phyloP scores from a whole-genome alignment of 2,797 vertebrate genomes.

The Microcaecilia unicolor region DNA sequence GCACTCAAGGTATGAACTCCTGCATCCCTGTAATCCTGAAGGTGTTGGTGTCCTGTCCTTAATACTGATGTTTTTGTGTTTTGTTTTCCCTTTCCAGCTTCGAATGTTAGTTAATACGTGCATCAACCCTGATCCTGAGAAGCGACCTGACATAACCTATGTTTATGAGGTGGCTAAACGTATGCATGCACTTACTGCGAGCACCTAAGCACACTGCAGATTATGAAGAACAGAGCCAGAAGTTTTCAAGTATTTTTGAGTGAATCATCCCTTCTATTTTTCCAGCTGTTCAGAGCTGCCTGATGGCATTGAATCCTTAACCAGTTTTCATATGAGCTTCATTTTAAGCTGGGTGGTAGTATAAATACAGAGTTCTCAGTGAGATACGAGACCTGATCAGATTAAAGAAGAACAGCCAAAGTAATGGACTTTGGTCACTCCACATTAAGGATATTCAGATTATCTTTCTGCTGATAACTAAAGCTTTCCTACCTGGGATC shows the following conservation, averaged over 20 bases:
- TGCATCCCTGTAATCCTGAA: no score
- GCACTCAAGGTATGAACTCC: no score
- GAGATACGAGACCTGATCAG: background rate
- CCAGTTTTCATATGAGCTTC: conserved; percentile 25
- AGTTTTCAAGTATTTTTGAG: conserved; percentile 20
- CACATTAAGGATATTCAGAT: background rate
- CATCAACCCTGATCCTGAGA: conserved; percentile 96
- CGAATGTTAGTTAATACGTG: conserved; percentile 93
- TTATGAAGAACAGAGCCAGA: conserved; percentile 6
- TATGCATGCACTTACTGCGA: conserved; percentile 72
- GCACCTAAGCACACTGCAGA: conserved; percentile 52
- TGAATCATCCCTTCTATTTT: conserved; percentile 15
- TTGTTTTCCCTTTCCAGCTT: conserved; percentile 59
- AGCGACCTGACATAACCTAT: conserved; percentile 89
- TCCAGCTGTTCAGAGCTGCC: conserved; percentile 24
- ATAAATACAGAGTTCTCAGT: background rate
- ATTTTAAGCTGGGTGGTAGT: conserved; percentile 14
- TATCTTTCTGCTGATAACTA: conserved; percentile 1
- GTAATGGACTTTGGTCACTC: background rate
- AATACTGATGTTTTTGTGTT: background rate
- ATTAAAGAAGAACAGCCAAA: background rate
- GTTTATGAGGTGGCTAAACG: conserved; percentile 88
- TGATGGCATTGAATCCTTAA: conserved; percentile 39
- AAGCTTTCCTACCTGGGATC: conserved; percentile 9
- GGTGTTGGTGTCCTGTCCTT: no score